phyloP scores from a whole-genome alignment of 2,113 vertebrate species.

The Salvator merianae region DNA sequence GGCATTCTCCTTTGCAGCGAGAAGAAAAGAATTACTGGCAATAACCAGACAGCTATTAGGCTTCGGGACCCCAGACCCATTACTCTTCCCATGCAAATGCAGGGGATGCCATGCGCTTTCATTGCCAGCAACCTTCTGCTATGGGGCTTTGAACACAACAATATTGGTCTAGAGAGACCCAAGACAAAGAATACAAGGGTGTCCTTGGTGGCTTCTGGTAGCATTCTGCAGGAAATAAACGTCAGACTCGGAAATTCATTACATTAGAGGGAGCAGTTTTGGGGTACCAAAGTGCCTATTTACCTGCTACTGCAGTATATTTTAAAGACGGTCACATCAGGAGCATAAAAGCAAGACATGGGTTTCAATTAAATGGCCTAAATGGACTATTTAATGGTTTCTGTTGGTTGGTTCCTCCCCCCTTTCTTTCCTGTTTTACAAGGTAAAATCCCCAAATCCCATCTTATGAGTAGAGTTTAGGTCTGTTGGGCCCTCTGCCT shows the following conservation, averaged over 20 bases:
- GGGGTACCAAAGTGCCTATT: not conserved
- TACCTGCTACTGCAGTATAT: not conserved
- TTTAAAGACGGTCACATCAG: conserved; percentile 7
- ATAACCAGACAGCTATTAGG: rapidly evolving
- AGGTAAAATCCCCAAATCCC: conserved; percentile 64
- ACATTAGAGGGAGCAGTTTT: not conserved
- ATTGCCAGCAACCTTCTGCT: rapidly evolving
- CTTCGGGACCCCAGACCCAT: not conserved
- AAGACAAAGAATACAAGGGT: not conserved
- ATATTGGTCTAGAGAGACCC: not conserved
- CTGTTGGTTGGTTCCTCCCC: not conserved
- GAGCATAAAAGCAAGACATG: not conserved
- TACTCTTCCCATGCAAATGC: not conserved
- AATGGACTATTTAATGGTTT: conserved; percentile 1
- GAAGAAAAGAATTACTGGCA: not conserved
- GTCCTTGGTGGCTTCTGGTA: not conserved
- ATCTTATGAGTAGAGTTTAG: conserved; percentile 55
- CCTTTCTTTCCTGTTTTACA: conserved; percentile 20
- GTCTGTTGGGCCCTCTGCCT: conserved; percentile 45
- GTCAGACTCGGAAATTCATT: rapidly evolving
- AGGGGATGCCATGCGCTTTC: not conserved
- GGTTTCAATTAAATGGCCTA: conserved; percentile 19
- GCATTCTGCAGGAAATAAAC: not conserved
- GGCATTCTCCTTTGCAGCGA: too few relatives aligned
- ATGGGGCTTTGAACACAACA: not conserved